These are phyloP conservation scores for Acomys russatus DNA, from an alignment of 2,797 vertebrate genomes.

Conservation along the genomic window DNA sequence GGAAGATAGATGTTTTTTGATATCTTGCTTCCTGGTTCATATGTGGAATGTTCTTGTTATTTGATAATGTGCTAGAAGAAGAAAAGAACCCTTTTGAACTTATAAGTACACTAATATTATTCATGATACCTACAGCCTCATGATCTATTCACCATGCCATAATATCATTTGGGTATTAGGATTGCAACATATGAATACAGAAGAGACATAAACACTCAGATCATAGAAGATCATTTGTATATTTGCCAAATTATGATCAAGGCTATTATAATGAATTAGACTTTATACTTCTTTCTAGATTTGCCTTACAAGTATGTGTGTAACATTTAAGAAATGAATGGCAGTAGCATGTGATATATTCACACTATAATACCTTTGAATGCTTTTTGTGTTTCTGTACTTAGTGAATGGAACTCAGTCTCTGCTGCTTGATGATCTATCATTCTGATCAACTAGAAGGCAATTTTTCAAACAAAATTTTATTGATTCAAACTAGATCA, in stretches of 20 bases:
- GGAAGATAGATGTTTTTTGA: neutral
- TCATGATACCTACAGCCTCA: neutral
- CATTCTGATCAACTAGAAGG: slow-evolving; percentile 11
- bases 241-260: slow-evolving; percentile 65
- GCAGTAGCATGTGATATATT: slow-evolving; percentile 8
- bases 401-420: neutral
- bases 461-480: slow-evolving; percentile 26
- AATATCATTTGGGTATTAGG: neutral
- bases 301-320: neutral
- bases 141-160: too few species aligned
- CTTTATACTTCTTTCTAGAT: slow-evolving; percentile 32
- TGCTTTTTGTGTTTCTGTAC: slow-evolving; percentile 4
- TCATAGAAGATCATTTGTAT: neutral
- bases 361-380: neutral
- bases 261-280: slow-evolving; percentile 17
- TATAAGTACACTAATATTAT: neutral
- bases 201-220: neutral
- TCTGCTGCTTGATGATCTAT: neutral
- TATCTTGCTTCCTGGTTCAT: neutral
- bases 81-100: neutral
- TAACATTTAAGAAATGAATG: neutral
- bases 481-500: neutral
- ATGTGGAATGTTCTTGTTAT: neutral
- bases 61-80: neutral
- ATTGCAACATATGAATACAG: neutral